Evolutionary conservation across 2,888 invertebrate genomes (phyloP).

Genomic region (Holacanthella duospinosa): DNA sequence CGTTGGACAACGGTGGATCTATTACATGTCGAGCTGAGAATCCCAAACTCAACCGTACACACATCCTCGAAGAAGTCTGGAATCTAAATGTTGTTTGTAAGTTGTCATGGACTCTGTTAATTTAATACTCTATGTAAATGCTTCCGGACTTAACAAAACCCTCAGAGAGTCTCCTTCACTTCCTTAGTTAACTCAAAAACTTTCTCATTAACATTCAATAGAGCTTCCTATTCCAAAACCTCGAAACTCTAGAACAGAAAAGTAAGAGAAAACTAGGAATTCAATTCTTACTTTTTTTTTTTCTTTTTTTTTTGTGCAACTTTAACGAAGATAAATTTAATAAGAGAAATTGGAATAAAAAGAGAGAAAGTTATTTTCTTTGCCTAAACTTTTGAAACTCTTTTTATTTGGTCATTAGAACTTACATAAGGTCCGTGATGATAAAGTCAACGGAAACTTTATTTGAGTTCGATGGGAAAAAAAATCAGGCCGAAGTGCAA

Average conservation of each 20-base stretch:
- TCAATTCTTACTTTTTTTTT: neutral
- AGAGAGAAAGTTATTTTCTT: constrained; percentile 3
- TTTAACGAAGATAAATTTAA: constrained; percentile 4
- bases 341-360: neutral
- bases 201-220: constrained; percentile 6
- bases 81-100: constrained; percentile 78
- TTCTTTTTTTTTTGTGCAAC: neutral
- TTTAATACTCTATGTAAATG: constrained; percentile 3
- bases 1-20: constrained; percentile 80
- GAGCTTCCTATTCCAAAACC: neutral
- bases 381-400: neutral
- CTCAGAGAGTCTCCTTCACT: neutral
- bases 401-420: constrained; percentile 6
- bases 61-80: constrained; percentile 74
- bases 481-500: too few species aligned
- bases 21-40: constrained; percentile 81
- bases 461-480: neutral
- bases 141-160: neutral
- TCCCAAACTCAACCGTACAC: constrained; percentile 67
- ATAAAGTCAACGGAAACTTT: neutral
- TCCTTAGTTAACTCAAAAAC: neutral
- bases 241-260: neutral
- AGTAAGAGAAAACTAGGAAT: neutral
- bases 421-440: neutral
- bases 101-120: constrained; percentile 42